Conservation (phyloP, 2,113 vertebrate genomes). For the Austrofundulus limnaeus region DNA sequence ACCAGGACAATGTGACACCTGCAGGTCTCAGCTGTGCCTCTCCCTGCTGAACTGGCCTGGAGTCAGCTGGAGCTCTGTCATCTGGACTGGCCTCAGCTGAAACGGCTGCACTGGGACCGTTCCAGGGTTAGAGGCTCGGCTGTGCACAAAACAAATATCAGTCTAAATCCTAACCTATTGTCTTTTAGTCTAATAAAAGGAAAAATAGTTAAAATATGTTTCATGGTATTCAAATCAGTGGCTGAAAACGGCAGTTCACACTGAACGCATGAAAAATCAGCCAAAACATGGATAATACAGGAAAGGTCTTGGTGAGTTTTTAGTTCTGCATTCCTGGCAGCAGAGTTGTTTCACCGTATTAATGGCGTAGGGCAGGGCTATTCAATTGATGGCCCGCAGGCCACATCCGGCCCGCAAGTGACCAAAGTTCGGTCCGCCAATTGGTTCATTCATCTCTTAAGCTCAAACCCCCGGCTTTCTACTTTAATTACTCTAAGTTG, state of each 20-base stretch:
- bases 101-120: slow-evolving; percentile 45
- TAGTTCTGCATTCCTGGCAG: too few species aligned
- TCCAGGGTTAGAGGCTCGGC: slow-evolving; percentile 44
- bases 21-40: slow-evolving; percentile 67
- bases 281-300: too few species aligned
- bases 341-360: too few species aligned
- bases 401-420: too few species aligned
- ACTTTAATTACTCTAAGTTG: too few species aligned
- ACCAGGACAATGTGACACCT: slow-evolving; percentile 75
- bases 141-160: slow-evolving; percentile 40
- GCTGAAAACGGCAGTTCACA: not conserved
- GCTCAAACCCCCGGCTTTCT: too few species aligned
- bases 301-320: too few species aligned
- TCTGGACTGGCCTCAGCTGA: slow-evolving; percentile 52
- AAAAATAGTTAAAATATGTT: slow-evolving; percentile 1
- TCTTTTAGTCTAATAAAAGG: slow-evolving; percentile 33
- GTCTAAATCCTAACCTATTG: slow-evolving; percentile 39
- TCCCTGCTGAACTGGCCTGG: slow-evolving; percentile 63
- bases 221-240: slow-evolving; percentile 3
- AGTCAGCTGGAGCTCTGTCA: slow-evolving; percentile 70
- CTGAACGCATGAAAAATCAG: too few species aligned
- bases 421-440: too few species aligned
- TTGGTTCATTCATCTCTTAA: too few species aligned
- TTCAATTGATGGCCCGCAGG: too few species aligned
- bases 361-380: too few species aligned